Base-by-base conservation (phyloP, 2,888 invertebrate species). In the Selenia dentaria region DNA sequence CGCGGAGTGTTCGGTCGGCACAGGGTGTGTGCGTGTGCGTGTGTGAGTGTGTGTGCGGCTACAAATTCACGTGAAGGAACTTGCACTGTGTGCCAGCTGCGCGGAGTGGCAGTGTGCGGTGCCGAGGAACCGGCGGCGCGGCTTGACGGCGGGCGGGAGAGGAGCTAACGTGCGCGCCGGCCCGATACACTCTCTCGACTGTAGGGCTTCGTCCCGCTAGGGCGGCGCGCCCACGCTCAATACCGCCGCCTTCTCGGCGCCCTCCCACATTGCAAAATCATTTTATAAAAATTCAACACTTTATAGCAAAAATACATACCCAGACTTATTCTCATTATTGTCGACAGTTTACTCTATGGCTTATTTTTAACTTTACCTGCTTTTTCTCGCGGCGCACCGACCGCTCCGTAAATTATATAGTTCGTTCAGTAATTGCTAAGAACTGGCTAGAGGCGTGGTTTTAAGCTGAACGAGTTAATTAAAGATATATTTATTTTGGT, bases 171-270 rank as follows among this genome's bases (percentile, higher is more conserved):
- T 78, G 76, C 83, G 78, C 79, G 71, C 74, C 74, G 62, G 62
- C 62, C 65, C 74, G 75, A 71, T 69, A 73, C 69, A 68, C 79
- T 70, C 68, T 79, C 79, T 82, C 75, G 68, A 82, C 80, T 80
- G 77, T 84, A 81, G 86, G 84, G 85, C 87, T 86, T 81, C 86
- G 68, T 64, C 65, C 74, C 74, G 83, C 75, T 74, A 79, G 85
- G 86, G 84, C 85, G 86, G 80, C 86, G 83, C 86, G 79, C 86
- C 87, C 83, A 79, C 89, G 89, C 84, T 88, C 89, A 82, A 89
- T 89, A 88, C 81, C 79, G 80, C 80, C 80, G 83, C 83, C 86
- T 79, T 71, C 74, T 84, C 76, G 75, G 69, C 87, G 77, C 85
- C 88, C 85, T 82, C 86, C 87, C 81, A 82, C 83, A 78, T 83